Percentiles rank a stretch among this genome's conserved stretches.
Evolutionary conservation across 2,113 vertebrate species (phyloP).

Genomic region (Coturnix japonica): DNA sequence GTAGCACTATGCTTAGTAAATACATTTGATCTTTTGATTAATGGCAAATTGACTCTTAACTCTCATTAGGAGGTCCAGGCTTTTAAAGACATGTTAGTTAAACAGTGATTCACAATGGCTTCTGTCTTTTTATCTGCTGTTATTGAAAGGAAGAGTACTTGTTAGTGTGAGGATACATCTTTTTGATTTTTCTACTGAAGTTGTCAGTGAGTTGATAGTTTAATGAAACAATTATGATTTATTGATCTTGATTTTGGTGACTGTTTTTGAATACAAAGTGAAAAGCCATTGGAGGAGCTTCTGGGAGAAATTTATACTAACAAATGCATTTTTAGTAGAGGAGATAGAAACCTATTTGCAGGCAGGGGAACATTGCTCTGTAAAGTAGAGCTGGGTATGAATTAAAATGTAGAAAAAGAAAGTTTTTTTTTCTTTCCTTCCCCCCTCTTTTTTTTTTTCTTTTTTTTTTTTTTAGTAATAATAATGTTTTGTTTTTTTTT

Average conservation of each 20-base stretch:
- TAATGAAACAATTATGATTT: not conserved
- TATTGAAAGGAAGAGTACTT: not conserved
- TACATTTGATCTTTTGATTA: not conserved
- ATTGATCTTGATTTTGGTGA: not conserved
- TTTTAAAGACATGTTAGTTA: not conserved
- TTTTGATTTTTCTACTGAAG: not conserved
- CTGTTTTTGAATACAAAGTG: not conserved
- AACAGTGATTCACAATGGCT: rapidly evolving
- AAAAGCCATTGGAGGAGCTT: not conserved
- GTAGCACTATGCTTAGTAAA: not conserved
- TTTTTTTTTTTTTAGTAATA: not conserved
- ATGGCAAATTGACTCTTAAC: not conserved
- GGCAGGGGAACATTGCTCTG: not conserved
- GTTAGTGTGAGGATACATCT: not conserved
- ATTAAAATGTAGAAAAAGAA: not conserved
- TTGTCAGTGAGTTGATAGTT: not conserved
- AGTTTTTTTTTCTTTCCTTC: too few relatives aligned
- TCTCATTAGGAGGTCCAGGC: not conserved
- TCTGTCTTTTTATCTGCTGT: not conserved
- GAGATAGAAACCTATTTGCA: not conserved
- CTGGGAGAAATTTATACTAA: not conserved
- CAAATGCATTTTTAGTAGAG: not conserved
- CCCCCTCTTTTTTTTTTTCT: not conserved
- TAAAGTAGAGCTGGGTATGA: not conserved
- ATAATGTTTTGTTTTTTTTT: not conserved